These are phyloP conservation scores for Neodontobutis hainanensis DNA, from an alignment of 2,113 vertebrate genomes.

Conservation along the genomic window DNA sequence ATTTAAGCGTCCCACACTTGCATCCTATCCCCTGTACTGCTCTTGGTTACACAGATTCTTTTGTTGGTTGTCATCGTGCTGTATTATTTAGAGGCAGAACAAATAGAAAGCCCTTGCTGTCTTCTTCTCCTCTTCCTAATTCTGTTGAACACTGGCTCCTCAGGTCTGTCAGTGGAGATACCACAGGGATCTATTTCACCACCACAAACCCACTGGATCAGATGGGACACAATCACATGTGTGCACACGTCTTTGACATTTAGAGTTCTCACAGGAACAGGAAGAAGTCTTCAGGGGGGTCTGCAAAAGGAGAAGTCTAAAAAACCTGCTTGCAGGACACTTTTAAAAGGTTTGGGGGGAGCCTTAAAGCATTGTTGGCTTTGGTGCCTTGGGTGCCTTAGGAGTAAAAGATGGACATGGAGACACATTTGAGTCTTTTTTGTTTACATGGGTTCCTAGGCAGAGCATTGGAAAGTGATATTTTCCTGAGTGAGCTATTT, in stretches of 20 bases:
- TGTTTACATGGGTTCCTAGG: slow-evolving; percentile 56
- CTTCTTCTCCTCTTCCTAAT: slow-evolving; percentile 49
- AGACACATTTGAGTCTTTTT: slow-evolving; percentile 61
- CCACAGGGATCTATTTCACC: slow-evolving; percentile 63
- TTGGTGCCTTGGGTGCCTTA: slow-evolving; percentile 17
- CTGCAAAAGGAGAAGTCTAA: neutral
- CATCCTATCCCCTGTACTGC: slow-evolving; percentile 18
- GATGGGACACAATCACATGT: slow-evolving; percentile 31
- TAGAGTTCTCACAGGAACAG: slow-evolving; percentile 7
- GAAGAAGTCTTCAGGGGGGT: slow-evolving; percentile 4
- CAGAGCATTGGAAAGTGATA: neutral
- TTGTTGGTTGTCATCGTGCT: slow-evolving; percentile 61
- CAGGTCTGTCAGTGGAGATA: slow-evolving; percentile 45
- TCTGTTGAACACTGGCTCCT: slow-evolving; percentile 41
- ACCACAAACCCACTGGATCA: slow-evolving; percentile 45
- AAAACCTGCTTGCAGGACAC: neutral
- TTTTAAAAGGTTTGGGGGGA: slow-evolving; percentile 29
- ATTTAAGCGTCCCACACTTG: slow-evolving; percentile 47
- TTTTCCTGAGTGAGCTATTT: too few relatives aligned
- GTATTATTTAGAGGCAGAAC: slow-evolving; percentile 66
- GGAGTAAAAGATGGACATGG: slow-evolving; percentile 56
- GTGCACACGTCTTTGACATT: slow-evolving; percentile 24
- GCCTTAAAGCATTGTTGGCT: too few relatives aligned
- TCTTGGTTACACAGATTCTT: slow-evolving; percentile 46
- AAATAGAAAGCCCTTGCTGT: slow-evolving; percentile 47